Percentiles rank a stretch among this genome's conserved stretches.
Evolutionary conservation across 2,888 invertebrate genomes (phyloP).

Genomic region (Itoplectis maculator): DNA sequence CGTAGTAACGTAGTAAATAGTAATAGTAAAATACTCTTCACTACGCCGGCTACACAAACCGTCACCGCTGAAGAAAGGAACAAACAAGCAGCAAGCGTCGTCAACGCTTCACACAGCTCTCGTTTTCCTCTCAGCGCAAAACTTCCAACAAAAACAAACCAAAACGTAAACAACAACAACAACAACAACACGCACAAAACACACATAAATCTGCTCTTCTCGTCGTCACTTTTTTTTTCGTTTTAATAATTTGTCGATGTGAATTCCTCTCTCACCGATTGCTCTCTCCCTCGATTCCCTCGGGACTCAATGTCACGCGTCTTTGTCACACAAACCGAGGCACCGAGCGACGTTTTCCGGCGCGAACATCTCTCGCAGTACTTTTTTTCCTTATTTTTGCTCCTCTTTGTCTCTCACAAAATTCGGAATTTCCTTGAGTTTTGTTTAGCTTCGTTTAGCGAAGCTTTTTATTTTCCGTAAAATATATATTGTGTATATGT

Average conservation of each 20-base stretch:
- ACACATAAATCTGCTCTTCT: conserved; percentile 52
- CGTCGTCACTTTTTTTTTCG: conserved; percentile 45
- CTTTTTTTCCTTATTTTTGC: neutral
- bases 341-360: conserved; percentile 65
- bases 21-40: neutral
- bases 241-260: conserved; percentile 39
- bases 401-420: conserved; percentile 24
- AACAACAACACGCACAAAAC: conserved; percentile 68
- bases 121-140: too few species aligned
- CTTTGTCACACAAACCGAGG: conserved; percentile 66
- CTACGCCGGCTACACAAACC: too few species aligned
- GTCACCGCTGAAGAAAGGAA: conserved; percentile 7
- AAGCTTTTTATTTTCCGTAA: neutral
- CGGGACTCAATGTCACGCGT: conserved; percentile 67
- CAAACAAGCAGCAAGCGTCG: too few species aligned
- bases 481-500: neutral
- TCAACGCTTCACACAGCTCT: too few species aligned
- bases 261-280: conserved; percentile 60
- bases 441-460: too few species aligned
- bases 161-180: conserved; percentile 18
- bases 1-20: too few species aligned
- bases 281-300: conserved; percentile 59
- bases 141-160: conserved; percentile 10
- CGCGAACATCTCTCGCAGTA: conserved; percentile 48
- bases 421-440: neutral